These are phyloP conservation scores for Austrofundulus limnaeus DNA, from an alignment of 2,113 vertebrate species.

Conservation along the genomic window DNA sequence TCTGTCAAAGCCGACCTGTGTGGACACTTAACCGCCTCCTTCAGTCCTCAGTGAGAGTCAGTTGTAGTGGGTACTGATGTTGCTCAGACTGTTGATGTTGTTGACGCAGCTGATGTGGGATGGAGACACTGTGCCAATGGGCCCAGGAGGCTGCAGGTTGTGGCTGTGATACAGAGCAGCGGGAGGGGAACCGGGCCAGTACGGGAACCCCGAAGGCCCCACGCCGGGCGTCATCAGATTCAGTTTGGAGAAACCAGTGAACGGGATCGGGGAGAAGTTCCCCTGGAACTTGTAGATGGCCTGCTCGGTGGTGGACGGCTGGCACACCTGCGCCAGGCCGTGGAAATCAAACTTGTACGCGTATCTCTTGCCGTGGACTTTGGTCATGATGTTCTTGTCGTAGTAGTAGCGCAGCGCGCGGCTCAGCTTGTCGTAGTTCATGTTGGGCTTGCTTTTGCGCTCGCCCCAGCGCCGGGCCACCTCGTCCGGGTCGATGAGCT, in stretches of 20 bases:
- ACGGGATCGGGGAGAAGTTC: constrained; percentile 90
- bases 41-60: constrained; percentile 67
- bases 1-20: neutral
- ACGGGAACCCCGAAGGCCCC: constrained; percentile 90
- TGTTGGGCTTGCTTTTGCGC: constrained; percentile 98
- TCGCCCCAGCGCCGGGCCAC: constrained; percentile 96
- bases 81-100: constrained; percentile 80
- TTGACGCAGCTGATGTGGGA: constrained; percentile 89
- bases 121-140: constrained; percentile 87
- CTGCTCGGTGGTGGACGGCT: constrained; percentile 90
- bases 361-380: constrained; percentile 97
- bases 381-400: constrained; percentile 99
- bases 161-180: constrained; percentile 88
- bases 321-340: constrained; percentile 94
- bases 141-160: constrained; percentile 85
- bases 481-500: constrained; percentile 95
- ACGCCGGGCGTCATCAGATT: constrained; percentile 92
- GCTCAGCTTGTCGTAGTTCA: constrained; percentile 99
- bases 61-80: constrained; percentile 89
- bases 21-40: neutral
- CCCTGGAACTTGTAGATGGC: constrained; percentile 95
- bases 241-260: constrained; percentile 94
- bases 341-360: constrained; percentile 99
- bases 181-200: constrained; percentile 89
- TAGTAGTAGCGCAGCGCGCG: constrained; percentile 98